Evolutionary conservation across 1,140 invertebrate species (phyloP).

Genomic region (Eumaeus atala): DNA sequence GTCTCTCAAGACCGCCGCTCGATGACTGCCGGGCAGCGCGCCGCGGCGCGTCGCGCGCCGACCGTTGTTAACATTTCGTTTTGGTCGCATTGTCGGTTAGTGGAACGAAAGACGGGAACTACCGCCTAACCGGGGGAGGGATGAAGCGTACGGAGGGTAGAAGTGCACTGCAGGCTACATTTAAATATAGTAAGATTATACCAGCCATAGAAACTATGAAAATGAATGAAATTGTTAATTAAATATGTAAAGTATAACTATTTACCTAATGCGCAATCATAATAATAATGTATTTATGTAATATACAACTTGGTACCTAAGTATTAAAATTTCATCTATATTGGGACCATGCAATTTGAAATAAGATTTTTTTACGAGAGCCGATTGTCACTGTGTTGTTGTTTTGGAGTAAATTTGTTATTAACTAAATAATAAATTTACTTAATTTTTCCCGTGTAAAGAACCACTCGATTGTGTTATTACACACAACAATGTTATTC

Average conservation of each 20-base stretch:
- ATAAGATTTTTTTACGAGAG: too few species aligned
- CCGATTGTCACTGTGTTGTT: too few species aligned
- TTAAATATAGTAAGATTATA: constrained; percentile 39
- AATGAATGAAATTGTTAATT: constrained; percentile 47
- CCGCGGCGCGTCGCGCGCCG: constrained; percentile 28
- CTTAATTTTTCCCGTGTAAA: too few species aligned
- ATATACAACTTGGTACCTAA: too few species aligned
- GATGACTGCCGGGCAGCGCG: constrained; percentile 52
- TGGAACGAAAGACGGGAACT: constrained; percentile 4
- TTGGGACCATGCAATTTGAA: too few species aligned
- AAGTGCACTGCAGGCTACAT: constrained; percentile 25
- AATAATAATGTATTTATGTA: background rate
- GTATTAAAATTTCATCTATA: too few species aligned
- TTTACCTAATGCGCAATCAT: background rate
- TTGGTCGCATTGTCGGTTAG: constrained; percentile 46
- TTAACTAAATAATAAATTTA: too few species aligned
- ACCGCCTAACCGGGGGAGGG: constrained; percentile 20
- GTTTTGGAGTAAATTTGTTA: too few species aligned
- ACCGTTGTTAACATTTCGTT: constrained; percentile 20
- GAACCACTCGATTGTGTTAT: too few species aligned
- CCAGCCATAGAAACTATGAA: constrained; percentile 28
- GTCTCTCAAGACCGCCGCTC: constrained; percentile 49
- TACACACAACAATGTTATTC: too few species aligned
- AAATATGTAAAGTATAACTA: constrained; percentile 9
- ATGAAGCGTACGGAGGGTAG: constrained; percentile 26